A percentile compares a stretch with the other conserved stretches of the same genome.
These are phyloP conservation scores for Argyrosomus japonicus DNA, from an alignment of 2,113 vertebrate genomes.

Conservation along the genomic window DNA sequence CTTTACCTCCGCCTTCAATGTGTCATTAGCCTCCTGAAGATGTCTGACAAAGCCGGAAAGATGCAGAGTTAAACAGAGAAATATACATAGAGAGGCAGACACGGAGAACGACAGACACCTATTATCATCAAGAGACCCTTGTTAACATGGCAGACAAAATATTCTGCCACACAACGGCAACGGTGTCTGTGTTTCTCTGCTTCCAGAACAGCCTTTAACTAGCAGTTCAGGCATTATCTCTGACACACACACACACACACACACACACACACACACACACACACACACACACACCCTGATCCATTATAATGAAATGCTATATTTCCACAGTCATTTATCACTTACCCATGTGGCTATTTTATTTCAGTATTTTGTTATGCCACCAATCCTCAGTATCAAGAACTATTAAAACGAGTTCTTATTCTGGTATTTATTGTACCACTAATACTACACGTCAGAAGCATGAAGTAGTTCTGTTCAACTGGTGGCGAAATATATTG, in stretches of 20 bases:
- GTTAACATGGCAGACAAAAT: slow-evolving; percentile 63
- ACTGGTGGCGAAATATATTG: neutral
- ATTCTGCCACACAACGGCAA: slow-evolving; percentile 42
- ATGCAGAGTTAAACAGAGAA: slow-evolving; percentile 52
- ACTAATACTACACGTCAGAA: neutral
- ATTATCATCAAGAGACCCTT: slow-evolving; percentile 70
- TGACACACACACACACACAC: slow-evolving; percentile 29
- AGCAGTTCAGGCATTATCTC: slow-evolving; percentile 37
- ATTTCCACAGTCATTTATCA: slow-evolving; percentile 44
- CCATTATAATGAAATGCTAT: slow-evolving; percentile 44
- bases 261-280: too few species aligned
- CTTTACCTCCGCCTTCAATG: slow-evolving; percentile 75
- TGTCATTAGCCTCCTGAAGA: slow-evolving; percentile 77
- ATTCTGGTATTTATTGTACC: slow-evolving; percentile 10
- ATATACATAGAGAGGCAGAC: slow-evolving; percentile 50
- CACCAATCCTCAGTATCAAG: slow-evolving; percentile 1
- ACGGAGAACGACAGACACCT: slow-evolving; percentile 44
- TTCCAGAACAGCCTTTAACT: slow-evolving; percentile 57
- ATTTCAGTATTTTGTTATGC: slow-evolving; percentile 34
- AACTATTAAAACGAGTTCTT: slow-evolving; percentile 36
- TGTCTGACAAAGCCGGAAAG: slow-evolving; percentile 67
- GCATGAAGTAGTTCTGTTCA: slow-evolving; percentile 14
- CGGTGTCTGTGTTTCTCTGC: slow-evolving; percentile 22
- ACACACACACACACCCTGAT: neutral
- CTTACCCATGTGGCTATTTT: slow-evolving; percentile 37